A percentile compares a stretch with the other conserved stretches of the same genome.
These are phyloP conservation scores for Melanaphis sacchari DNA, from an alignment of 1,140 invertebrate species.

Conservation along the genomic window DNA sequence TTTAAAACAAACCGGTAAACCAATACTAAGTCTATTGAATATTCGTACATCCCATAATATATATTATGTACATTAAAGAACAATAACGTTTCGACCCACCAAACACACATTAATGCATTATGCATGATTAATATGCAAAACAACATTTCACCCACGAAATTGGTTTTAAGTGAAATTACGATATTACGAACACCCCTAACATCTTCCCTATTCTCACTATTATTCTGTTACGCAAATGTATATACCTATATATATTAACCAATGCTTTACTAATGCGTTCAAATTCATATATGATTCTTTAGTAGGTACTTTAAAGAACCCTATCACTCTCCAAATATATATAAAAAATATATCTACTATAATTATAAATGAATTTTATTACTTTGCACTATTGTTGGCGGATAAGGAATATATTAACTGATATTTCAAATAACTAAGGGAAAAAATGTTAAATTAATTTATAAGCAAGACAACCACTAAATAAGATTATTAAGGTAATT, in stretches of 20 bases:
- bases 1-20: not conserved
- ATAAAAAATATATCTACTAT: not conserved
- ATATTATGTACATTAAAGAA: not conserved
- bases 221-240: not conserved
- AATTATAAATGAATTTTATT: not conserved
- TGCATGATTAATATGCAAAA: conserved; percentile 10
- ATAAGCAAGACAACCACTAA: not conserved
- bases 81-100: not conserved
- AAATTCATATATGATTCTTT: not conserved
- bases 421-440: not conserved
- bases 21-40: not conserved
- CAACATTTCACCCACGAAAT: not conserved
- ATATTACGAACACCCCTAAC: not conserved
- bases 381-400: not conserved
- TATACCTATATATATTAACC: not conserved
- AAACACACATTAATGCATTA: not conserved
- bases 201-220: not conserved
- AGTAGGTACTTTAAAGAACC: not conserved
- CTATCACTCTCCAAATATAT: not conserved
- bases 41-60: not conserved
- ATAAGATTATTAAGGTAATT: not conserved
- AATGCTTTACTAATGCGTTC: not conserved
- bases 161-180: not conserved
- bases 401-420: not conserved
- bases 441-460: not conserved